phyloP scores from a whole-genome alignment of 2,797 vertebrate genomes.

The Podarcis siculus region DNA sequence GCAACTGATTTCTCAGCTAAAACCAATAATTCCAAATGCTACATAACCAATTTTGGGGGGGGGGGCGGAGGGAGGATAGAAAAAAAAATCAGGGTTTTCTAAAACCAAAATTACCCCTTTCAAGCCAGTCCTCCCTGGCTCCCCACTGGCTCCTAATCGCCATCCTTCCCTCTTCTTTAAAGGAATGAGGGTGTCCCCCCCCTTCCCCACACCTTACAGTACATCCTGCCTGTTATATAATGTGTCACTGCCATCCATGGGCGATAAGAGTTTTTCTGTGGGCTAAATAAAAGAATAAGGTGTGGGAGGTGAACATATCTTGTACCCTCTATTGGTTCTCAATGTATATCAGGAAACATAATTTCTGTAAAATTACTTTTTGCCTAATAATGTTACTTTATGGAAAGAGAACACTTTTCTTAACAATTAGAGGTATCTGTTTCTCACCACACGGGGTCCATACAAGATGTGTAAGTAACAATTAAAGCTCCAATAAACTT shows the following conservation, averaged over 20 bases:
- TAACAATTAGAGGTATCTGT: background rate
- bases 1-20: too few species aligned
- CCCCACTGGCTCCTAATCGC: background rate
- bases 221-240: background rate
- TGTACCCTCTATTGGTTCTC: background rate
- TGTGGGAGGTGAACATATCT: background rate
- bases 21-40: too few species aligned
- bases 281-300: background rate
- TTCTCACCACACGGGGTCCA: background rate
- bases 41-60: too few species aligned
- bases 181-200: background rate
- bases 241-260: background rate
- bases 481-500: background rate
- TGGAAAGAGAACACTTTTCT: background rate
- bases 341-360: background rate
- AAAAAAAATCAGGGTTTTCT: too few species aligned
- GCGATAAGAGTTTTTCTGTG: too few species aligned
- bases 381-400: background rate
- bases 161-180: background rate
- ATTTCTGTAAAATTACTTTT: background rate
- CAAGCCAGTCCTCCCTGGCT: background rate
- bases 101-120: background rate
- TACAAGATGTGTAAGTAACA: conserved; percentile 2
- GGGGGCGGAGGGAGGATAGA: too few species aligned
- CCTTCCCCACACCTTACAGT: background rate